These are phyloP conservation scores for Porites lobata DNA, from an alignment of 92 coral and sea anemone species.

Conservation along the genomic window DNA sequence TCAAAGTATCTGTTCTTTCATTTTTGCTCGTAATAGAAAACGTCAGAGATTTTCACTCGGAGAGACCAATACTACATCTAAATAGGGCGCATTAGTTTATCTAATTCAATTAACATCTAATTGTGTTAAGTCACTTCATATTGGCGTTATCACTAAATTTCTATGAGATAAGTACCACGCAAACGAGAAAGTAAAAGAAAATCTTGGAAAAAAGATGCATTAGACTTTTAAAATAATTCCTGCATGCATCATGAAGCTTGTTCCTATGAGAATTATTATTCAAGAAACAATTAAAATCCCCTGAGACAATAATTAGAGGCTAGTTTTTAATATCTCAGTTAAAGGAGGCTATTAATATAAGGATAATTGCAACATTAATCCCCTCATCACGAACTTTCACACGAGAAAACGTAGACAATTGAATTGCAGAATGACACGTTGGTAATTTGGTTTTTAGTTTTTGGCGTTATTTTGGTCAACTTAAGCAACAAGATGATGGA, in stretches of 20 bases:
- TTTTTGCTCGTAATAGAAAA: not conserved
- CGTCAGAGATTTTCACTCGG: not conserved
- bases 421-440: not conserved
- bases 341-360: not conserved
- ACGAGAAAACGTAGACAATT: constrained; percentile 1
- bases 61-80: not conserved
- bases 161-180: not conserved
- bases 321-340: not conserved
- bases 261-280: not conserved
- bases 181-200: not conserved
- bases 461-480: too few species aligned
- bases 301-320: not conserved
- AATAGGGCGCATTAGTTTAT: constrained; percentile 7
- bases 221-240: not conserved
- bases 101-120: constrained; percentile 34
- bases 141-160: not conserved
- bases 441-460: not conserved
- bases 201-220: not conserved
- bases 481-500: too few species aligned
- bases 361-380: not conserved
- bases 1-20: too few species aligned
- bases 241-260: not conserved
- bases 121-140: not conserved
- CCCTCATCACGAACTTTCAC: constrained; percentile 10
- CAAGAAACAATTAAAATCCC: not conserved